phyloP scores from a whole-genome alignment of 2,113 vertebrate genomes.

The Columbina picui region DNA sequence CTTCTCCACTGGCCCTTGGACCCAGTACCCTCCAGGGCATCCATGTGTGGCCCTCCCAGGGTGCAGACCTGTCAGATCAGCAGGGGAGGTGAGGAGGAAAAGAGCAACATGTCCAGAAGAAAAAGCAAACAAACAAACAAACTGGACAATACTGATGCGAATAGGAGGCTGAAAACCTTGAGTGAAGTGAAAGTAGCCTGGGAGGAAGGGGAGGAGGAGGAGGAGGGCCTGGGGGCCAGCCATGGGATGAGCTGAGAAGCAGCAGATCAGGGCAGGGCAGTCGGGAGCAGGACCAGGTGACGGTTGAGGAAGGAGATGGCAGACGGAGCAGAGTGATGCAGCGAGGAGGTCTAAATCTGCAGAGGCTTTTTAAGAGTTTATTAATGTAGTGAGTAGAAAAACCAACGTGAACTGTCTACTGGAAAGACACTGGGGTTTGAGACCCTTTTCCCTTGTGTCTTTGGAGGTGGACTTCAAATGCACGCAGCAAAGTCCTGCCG shows the following conservation, averaged over 20 bases:
- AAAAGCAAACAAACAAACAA: background rate
- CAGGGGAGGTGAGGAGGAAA: background rate
- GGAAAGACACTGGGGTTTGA: background rate
- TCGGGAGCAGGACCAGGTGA: background rate
- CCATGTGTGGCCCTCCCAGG: background rate
- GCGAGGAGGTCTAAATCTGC: background rate
- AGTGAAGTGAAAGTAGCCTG: background rate
- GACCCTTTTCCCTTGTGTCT: background rate
- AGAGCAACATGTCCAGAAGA: background rate
- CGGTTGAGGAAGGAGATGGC: background rate
- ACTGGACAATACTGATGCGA: background rate
- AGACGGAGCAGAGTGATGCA: background rate
- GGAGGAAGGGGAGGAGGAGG: background rate
- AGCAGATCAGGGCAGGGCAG: background rate
- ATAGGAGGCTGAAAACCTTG: background rate
- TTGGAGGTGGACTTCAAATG: background rate
- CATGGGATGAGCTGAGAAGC: background rate
- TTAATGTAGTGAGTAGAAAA: background rate
- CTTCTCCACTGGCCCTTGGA: fast-evolving
- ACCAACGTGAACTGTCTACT: background rate
- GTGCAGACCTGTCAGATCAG: background rate
- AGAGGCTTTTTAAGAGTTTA: background rate
- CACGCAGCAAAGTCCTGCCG: background rate
- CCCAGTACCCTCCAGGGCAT: fast-evolving
- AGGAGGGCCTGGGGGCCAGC: background rate